Percentiles rank a stretch among this genome's conserved stretches.
Evolutionary conservation across 2,797 vertebrate genomes (phyloP).

Genomic region (Champsocephalus gunnari): DNA sequence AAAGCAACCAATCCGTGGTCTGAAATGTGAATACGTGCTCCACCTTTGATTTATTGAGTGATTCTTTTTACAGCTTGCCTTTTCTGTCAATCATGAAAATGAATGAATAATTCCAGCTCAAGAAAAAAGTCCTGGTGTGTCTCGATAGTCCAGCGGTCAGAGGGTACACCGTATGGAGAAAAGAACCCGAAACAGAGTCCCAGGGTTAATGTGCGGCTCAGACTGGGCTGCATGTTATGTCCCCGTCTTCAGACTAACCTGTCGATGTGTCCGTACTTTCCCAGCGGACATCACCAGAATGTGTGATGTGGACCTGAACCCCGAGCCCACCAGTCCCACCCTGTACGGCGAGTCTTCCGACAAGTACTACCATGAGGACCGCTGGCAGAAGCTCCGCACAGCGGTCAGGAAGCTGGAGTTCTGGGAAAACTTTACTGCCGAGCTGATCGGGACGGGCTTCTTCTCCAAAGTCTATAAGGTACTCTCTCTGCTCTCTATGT

Average conservation of each 20-base stretch:
- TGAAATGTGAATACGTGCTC: no score
- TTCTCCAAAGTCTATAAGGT: constrained; percentile 94
- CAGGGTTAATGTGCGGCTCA: no score
- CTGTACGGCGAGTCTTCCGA: constrained; percentile 83
- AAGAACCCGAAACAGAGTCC: no score
- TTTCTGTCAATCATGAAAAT: no score
- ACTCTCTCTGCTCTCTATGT: constrained; percentile 28
- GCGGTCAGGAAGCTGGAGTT: constrained; percentile 90
- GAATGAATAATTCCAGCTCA: no score
- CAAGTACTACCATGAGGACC: constrained; percentile 85
- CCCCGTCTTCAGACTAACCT: not conserved
- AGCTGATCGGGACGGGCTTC: constrained; percentile 90
- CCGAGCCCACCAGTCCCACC: constrained; percentile 82
- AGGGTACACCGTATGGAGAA: no score
- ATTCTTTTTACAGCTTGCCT: no score
- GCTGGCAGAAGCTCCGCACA: constrained; percentile 87
- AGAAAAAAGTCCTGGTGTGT: no score
- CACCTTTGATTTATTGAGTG: no score
- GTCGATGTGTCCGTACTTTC: constrained; percentile 27
- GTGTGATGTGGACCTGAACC: constrained; percentile 83
- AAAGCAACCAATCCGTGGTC: no score
- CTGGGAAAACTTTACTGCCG: constrained; percentile 89
- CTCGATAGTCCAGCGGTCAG: no score
- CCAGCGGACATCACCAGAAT: constrained; percentile 83
- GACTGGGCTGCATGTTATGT: no score